These are phyloP conservation scores for Rhyzopertha dominica DNA, from an alignment of 1,140 invertebrate species.

Conservation along the genomic window DNA sequence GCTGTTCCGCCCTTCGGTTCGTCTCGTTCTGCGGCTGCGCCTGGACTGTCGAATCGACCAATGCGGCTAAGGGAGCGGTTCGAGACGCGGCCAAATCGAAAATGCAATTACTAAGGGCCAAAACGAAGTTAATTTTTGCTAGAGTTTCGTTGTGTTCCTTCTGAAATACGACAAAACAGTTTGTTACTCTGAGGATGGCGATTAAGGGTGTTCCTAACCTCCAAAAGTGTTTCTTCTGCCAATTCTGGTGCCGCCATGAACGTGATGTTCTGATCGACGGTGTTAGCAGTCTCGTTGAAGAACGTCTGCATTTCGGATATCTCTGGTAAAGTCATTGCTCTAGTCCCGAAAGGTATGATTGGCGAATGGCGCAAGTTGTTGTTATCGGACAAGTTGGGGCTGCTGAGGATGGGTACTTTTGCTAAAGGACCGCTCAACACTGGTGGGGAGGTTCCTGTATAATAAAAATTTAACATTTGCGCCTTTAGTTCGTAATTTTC, in stretches of 20 bases:
- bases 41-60: constrained; percentile 48
- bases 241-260: constrained; percentile 86
- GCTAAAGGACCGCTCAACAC: constrained; percentile 57
- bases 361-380: constrained; percentile 58
- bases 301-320: constrained; percentile 60
- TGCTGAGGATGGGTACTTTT: constrained; percentile 54
- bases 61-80: constrained; percentile 63
- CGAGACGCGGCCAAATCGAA: constrained; percentile 76
- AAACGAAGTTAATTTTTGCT: constrained; percentile 88
- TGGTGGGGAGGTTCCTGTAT: constrained; percentile 68
- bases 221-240: constrained; percentile 91
- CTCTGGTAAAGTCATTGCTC: constrained; percentile 73
- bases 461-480: constrained; percentile 8
- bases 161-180: constrained; percentile 46
- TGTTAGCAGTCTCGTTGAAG: constrained; percentile 49
- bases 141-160: constrained; percentile 90
- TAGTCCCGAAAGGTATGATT: constrained; percentile 60
- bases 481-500: neutral
- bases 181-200: too few species aligned
- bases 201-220: constrained; percentile 58
- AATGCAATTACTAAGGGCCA: constrained; percentile 86
- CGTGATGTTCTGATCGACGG: constrained; percentile 56
- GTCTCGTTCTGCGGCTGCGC: constrained; percentile 46
- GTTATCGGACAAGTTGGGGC: constrained; percentile 52
- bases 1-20: constrained; percentile 70